phyloP scores from a whole-genome alignment of 2,888 invertebrate genomes.

The Drosophila cognata region DNA sequence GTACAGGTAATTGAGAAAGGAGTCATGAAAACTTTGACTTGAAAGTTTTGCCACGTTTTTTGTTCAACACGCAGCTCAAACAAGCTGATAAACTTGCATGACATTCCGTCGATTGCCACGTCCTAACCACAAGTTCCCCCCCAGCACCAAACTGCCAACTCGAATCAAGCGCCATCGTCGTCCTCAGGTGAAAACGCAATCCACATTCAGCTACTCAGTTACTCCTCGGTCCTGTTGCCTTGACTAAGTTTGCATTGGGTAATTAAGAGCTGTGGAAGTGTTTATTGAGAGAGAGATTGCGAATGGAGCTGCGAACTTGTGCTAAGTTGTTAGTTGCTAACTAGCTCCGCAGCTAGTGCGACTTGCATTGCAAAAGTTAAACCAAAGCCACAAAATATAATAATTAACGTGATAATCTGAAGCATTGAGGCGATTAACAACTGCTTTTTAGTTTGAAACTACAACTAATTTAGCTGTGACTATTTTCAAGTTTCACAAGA shows the following conservation, averaged over 20 bases:
- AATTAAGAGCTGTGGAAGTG: slow-evolving; percentile 79
- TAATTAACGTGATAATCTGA: slow-evolving; percentile 47
- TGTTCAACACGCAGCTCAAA: slow-evolving; percentile 75
- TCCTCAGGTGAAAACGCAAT: slow-evolving; percentile 7
- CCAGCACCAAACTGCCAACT: slow-evolving; percentile 15
- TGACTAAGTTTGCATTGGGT: slow-evolving; percentile 77
- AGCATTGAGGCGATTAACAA: slow-evolving; percentile 36
- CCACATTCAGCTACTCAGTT: not conserved
- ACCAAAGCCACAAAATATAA: slow-evolving; percentile 41
- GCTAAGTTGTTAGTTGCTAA: slow-evolving; percentile 63
- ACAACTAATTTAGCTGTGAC: not conserved
- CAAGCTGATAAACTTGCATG: slow-evolving; percentile 79
- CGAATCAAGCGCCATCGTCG: slow-evolving; percentile 14
- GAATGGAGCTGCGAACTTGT: slow-evolving; percentile 47
- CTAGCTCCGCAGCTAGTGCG: slow-evolving; percentile 37
- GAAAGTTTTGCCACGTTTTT: slow-evolving; percentile 76
- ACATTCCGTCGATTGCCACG: slow-evolving; percentile 58
- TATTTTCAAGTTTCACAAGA: not conserved
- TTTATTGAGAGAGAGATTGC: slow-evolving; percentile 71
- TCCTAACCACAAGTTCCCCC: slow-evolving; percentile 39
- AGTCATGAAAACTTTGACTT: slow-evolving; percentile 78
- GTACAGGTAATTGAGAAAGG: slow-evolving; percentile 79
- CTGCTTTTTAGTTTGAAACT: slow-evolving; percentile 23
- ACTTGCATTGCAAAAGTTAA: slow-evolving; percentile 36
- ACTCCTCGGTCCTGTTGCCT: slow-evolving; percentile 41